Evolutionary conservation across 2,888 invertebrate species (phyloP).

Genomic region (Nasonia oneida): DNA sequence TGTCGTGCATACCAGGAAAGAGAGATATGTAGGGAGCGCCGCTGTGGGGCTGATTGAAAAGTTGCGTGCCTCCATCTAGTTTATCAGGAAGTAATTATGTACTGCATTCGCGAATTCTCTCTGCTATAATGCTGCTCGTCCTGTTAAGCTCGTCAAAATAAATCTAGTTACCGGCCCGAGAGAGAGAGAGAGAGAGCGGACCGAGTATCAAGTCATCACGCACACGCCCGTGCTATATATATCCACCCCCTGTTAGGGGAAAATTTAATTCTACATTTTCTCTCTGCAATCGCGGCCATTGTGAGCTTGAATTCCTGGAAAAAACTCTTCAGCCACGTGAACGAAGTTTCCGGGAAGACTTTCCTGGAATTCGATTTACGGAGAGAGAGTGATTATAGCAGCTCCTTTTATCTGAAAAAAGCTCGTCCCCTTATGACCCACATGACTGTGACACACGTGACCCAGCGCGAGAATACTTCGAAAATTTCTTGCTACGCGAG

Average conservation of each 20-base stretch:
- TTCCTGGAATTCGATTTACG: neutral
- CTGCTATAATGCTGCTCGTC: neutral
- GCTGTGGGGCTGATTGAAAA: neutral
- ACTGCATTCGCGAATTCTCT: neutral
- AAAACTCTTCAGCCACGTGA: neutral
- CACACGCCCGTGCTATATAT: neutral
- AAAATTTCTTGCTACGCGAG: too few relatives aligned
- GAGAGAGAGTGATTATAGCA: neutral
- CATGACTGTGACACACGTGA: too few relatives aligned
- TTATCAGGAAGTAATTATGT: conserved; percentile 16
- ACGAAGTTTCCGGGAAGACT: neutral
- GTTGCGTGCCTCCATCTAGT: conserved; percentile 9
- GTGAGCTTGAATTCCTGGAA: neutral
- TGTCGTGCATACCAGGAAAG: neutral
- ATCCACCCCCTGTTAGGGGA: neutral
- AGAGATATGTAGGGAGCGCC: neutral
- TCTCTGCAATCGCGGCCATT: neutral
- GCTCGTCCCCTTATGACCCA: too few relatives aligned
- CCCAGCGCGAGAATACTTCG: too few relatives aligned
- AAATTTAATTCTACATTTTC: neutral
- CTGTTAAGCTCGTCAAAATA: conserved; percentile 4
- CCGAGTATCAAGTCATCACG: neutral
- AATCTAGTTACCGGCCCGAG: neutral
- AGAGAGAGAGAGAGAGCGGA: neutral
- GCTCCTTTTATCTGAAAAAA: too few relatives aligned